Conservation (phyloP, 2,113 vertebrate genomes). For the Zosterops lateralis region DNA sequence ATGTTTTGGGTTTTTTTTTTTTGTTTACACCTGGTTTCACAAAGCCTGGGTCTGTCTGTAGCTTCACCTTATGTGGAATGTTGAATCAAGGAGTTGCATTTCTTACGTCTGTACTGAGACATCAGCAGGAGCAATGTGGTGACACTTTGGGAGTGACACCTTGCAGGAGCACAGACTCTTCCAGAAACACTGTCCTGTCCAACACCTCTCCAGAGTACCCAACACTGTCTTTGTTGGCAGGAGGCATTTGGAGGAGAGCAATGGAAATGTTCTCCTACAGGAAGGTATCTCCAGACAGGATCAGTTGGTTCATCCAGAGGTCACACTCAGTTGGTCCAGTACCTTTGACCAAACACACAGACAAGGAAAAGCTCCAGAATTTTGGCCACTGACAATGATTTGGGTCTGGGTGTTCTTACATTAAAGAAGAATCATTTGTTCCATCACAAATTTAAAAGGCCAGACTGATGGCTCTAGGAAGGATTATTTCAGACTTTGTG, state of each 20-base stretch:
- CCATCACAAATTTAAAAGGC: not conserved
- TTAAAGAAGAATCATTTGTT: not conserved
- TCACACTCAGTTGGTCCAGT: not conserved
- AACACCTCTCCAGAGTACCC: not conserved
- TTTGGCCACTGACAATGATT: not conserved
- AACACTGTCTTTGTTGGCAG: accelerated
- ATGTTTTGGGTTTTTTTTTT: not conserved
- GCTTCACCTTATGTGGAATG: accelerated
- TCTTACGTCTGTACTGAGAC: not conserved
- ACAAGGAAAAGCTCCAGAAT: not conserved
- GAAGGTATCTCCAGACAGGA: not conserved
- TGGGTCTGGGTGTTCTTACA: not conserved
- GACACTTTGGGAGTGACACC: no score
- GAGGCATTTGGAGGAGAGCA: not conserved
- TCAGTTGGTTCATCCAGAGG: not conserved
- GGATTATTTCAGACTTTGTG: not conserved
- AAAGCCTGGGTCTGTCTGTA: not conserved
- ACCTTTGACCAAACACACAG: not conserved
- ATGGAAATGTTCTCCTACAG: not conserved
- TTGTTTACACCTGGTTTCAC: not conserved
- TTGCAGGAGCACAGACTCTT: not conserved
- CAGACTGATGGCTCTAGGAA: not conserved
- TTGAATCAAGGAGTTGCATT: not conserved
- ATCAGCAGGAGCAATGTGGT: not conserved
- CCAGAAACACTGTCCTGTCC: not conserved